Percentiles rank a stretch among this genome's conserved stretches.
Evolutionary conservation across 2,113 vertebrate genomes (phyloP).

Genomic region (Antechinus stuartii): DNA sequence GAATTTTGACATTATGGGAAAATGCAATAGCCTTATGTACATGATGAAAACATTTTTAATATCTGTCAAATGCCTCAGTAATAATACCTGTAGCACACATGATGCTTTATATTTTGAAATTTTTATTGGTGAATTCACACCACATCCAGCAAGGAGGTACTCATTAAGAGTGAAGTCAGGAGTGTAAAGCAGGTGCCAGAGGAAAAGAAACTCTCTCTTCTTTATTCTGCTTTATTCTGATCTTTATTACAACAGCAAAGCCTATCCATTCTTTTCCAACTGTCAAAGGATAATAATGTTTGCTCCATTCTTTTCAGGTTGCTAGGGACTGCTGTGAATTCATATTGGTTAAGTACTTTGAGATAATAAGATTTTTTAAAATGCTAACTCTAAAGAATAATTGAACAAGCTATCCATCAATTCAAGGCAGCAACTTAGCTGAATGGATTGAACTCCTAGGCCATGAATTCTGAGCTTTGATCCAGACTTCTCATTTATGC

Average conservation of each 20-base stretch:
- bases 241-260: slow-evolving; percentile 49
- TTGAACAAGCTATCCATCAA: slow-evolving; percentile 50
- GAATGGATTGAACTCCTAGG: slow-evolving; percentile 45
- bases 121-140: slow-evolving; percentile 31
- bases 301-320: slow-evolving; percentile 32
- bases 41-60: slow-evolving; percentile 33
- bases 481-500: slow-evolving; percentile 35
- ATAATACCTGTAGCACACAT: slow-evolving; percentile 17
- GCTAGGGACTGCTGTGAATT: slow-evolving; percentile 11
- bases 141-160: slow-evolving; percentile 2
- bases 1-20: neutral
- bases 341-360: slow-evolving; percentile 58
- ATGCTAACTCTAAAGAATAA: slow-evolving; percentile 54
- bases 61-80: slow-evolving; percentile 11
- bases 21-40: slow-evolving; percentile 16
- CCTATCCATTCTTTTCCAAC: neutral
- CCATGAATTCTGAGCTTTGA: slow-evolving; percentile 21
- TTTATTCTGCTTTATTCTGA: slow-evolving; percentile 30
- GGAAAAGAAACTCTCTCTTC: slow-evolving; percentile 43
- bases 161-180: slow-evolving; percentile 38
- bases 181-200: slow-evolving; percentile 9
- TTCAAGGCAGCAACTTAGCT: slow-evolving; percentile 10
- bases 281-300: slow-evolving; percentile 19
- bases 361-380: neutral
- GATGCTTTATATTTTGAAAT: slow-evolving; percentile 38